Conservation (phyloP, 2,888 invertebrate species). For the Sipunculus nudus region DNA sequence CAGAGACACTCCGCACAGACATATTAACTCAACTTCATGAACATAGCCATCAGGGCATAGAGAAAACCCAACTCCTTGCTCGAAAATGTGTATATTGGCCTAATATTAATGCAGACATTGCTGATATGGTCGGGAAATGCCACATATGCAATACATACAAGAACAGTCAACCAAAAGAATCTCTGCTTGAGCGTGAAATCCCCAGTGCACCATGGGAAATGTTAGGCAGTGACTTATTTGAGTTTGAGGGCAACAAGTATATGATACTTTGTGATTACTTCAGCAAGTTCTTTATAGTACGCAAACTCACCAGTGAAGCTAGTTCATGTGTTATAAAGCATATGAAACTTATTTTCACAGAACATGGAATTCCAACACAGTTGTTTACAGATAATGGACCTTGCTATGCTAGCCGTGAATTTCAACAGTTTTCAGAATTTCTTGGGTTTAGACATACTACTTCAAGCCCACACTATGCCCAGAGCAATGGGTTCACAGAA, state of each 20-base stretch:
- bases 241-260: conserved; percentile 8
- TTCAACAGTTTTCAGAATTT: not conserved
- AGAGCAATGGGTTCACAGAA: conserved; percentile 13
- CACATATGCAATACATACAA: conserved; percentile 17
- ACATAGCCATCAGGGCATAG: conserved; percentile 12
- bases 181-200: conserved; percentile 12
- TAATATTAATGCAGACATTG: conserved; percentile 30
- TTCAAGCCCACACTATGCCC: conserved; percentile 1
- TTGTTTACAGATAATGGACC: conserved; percentile 8
- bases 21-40: conserved; percentile 21
- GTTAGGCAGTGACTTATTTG: conserved; percentile 26
- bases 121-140: not conserved
- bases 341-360: conserved; percentile 8
- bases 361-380: conserved; percentile 1
- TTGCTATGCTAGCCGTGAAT: conserved; percentile 1
- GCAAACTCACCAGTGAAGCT: not conserved
- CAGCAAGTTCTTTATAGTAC: conserved; percentile 2
- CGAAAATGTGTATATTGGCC: conserved; percentile 23
- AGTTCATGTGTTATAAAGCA: not conserved
- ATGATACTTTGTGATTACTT: conserved; percentile 3
- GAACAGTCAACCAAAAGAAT: conserved; percentile 12
- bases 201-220: conserved; percentile 22
- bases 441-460: conserved; percentile 7
- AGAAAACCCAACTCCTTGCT: conserved; percentile 22
- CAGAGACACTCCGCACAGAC: conserved; percentile 5